These are phyloP conservation scores for Cyphomyrmex costatus DNA, from an alignment of 1,140 invertebrate genomes.

Conservation along the genomic window DNA sequence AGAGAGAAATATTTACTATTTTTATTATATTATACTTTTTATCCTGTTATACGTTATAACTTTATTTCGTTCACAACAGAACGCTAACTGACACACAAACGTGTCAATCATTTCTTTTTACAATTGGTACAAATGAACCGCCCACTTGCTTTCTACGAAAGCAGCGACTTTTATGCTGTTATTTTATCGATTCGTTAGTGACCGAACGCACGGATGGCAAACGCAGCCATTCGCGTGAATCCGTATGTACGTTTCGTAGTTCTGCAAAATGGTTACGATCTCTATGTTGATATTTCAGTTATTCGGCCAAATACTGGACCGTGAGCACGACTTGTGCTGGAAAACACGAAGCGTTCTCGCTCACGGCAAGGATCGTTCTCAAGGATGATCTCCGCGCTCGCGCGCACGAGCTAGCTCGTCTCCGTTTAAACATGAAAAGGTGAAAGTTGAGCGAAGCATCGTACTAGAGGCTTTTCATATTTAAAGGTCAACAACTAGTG, in stretches of 20 bases:
- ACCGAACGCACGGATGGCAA: slow-evolving; percentile 13
- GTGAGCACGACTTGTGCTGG: neutral
- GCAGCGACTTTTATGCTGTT: slow-evolving; percentile 3
- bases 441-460: slow-evolving; percentile 59
- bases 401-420: slow-evolving; percentile 46
- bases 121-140: neutral
- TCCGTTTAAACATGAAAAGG: slow-evolving; percentile 54
- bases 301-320: slow-evolving; percentile 6
- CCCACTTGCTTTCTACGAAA: neutral
- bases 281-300: slow-evolving; percentile 46
- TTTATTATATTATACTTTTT: neutral
- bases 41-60: neutral
- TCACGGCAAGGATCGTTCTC: slow-evolving; percentile 62
- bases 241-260: neutral
- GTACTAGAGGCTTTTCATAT: slow-evolving; percentile 57
- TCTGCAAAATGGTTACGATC: slow-evolving; percentile 37
- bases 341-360: slow-evolving; percentile 43
- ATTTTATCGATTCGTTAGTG: slow-evolving; percentile 40
- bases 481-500: slow-evolving; percentile 62
- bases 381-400: slow-evolving; percentile 42
- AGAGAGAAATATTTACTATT: slow-evolving; percentile 1
- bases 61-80: neutral
- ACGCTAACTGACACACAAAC: neutral
- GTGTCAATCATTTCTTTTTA: slow-evolving; percentile 14
- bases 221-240: neutral